These are phyloP conservation scores for Drusus annulatus DNA, from an alignment of 1,140 invertebrate species.

Conservation along the genomic window DNA sequence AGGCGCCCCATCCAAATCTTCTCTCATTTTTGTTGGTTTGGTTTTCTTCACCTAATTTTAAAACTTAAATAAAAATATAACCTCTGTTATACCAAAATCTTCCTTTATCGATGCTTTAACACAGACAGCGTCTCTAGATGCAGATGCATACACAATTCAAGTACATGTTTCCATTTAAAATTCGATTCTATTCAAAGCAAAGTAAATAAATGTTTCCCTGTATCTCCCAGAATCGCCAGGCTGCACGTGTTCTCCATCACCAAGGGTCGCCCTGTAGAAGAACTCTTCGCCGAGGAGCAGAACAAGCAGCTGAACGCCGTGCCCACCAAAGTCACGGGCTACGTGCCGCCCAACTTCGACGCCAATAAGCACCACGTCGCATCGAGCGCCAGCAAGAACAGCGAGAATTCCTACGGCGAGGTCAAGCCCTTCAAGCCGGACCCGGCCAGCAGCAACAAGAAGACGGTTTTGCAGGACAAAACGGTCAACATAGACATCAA, in stretches of 20 bases:
- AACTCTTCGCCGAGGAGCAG: slow-evolving; percentile 71
- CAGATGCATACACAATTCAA: too few relatives aligned
- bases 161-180: too few relatives aligned
- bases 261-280: slow-evolving; percentile 73
- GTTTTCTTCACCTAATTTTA: too few relatives aligned
- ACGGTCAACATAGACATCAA: slow-evolving; percentile 67
- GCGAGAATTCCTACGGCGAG: slow-evolving; percentile 64
- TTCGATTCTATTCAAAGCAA: too few relatives aligned
- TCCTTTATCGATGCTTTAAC: too few relatives aligned
- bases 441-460: slow-evolving; percentile 62
- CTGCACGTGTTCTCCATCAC: slow-evolving; percentile 75
- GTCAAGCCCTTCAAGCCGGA: slow-evolving; percentile 61
- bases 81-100: too few relatives aligned
- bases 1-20: too few relatives aligned
- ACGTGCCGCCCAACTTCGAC: slow-evolving; percentile 66
- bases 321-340: slow-evolving; percentile 64
- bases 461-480: slow-evolving; percentile 70
- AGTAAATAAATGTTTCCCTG: too few relatives aligned
- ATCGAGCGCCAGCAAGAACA: slow-evolving; percentile 64
- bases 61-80: too few relatives aligned
- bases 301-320: slow-evolving; percentile 62
- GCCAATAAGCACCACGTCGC: slow-evolving; percentile 59
- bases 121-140: too few relatives aligned
- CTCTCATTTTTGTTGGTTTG: too few relatives aligned
- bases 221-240: slow-evolving; percentile 71